Percentiles rank a stretch among this genome's conserved stretches.
Conservation (phyloP, 2,797 vertebrate genomes). For the Pitangus sulphuratus region DNA sequence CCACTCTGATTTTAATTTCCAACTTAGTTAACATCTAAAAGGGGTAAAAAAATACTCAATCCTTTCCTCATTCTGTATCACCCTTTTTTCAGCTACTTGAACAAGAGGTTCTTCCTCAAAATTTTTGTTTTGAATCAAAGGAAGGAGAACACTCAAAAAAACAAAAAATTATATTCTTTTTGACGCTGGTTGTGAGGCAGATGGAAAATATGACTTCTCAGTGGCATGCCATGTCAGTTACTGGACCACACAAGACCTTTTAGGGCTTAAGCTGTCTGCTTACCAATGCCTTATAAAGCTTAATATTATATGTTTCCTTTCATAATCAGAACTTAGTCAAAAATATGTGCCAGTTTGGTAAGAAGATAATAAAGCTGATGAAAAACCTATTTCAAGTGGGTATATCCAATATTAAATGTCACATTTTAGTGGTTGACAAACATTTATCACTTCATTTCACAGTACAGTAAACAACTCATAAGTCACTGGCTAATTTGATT, state of each 20-base stretch:
- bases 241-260: slow-evolving; percentile 2
- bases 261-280: neutral
- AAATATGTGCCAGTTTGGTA: slow-evolving; percentile 27
- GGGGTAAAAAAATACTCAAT: accelerated
- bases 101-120: neutral
- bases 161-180: neutral
- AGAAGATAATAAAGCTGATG: slow-evolving; percentile 51
- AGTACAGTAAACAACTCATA: slow-evolving; percentile 77
- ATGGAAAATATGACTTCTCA: neutral
- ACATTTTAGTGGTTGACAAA: slow-evolving; percentile 69
- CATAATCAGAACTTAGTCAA: slow-evolving; percentile 35
- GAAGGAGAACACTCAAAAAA: slow-evolving; percentile 1
- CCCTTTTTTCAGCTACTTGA: neutral
- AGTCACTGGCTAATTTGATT: slow-evolving; percentile 76
- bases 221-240: neutral
- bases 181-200: neutral
- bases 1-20: slow-evolving; percentile 15
- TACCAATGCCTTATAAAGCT: slow-evolving; percentile 28
- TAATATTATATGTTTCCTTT: slow-evolving; percentile 42
- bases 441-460: slow-evolving; percentile 80
- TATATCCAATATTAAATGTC: slow-evolving; percentile 60
- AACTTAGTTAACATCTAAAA: neutral
- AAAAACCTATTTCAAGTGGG: slow-evolving; percentile 51
- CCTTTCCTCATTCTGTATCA: neutral
- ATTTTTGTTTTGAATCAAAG: slow-evolving; percentile 26